Conservation (phyloP, 1,140 invertebrate species). For the Phymastichus coffea region DNA sequence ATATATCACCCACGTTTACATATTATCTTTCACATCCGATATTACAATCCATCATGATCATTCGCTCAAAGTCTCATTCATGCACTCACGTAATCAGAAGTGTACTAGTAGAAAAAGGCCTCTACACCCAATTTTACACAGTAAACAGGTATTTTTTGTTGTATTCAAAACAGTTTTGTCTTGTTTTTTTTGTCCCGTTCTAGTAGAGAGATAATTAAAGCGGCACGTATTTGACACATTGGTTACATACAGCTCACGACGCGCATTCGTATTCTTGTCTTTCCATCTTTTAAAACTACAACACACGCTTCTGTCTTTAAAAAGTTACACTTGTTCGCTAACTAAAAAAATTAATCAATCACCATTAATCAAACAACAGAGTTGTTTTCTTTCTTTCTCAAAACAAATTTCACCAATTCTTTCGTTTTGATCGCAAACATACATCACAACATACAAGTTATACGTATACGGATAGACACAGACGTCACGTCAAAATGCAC, state of each 20-base stretch:
- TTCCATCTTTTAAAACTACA: background rate
- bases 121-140: slow-evolving; percentile 38
- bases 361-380: background rate
- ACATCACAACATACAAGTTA: background rate
- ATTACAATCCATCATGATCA: slow-evolving; percentile 3
- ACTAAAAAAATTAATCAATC: too few species aligned
- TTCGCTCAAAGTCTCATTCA: slow-evolving; percentile 4
- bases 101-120: slow-evolving; percentile 39
- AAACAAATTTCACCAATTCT: background rate
- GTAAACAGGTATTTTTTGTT: slow-evolving; percentile 20
- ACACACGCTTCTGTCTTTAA: too few species aligned
- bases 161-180: too few species aligned
- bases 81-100: slow-evolving; percentile 10
- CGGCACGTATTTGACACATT: slow-evolving; percentile 24
- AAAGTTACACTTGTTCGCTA: too few species aligned
- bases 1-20: slow-evolving; percentile 20
- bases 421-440: background rate
- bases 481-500: slow-evolving; percentile 21
- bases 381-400: background rate
- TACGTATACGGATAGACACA: background rate
- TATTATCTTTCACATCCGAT: background rate
- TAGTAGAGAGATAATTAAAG: too few species aligned
- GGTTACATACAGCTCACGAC: background rate
- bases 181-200: too few species aligned
- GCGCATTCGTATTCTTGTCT: background rate